A percentile compares a stretch with the other conserved stretches of the same genome.
Conservation (phyloP, 2,888 invertebrate genomes). For the Drosophila acutilabella region DNA sequence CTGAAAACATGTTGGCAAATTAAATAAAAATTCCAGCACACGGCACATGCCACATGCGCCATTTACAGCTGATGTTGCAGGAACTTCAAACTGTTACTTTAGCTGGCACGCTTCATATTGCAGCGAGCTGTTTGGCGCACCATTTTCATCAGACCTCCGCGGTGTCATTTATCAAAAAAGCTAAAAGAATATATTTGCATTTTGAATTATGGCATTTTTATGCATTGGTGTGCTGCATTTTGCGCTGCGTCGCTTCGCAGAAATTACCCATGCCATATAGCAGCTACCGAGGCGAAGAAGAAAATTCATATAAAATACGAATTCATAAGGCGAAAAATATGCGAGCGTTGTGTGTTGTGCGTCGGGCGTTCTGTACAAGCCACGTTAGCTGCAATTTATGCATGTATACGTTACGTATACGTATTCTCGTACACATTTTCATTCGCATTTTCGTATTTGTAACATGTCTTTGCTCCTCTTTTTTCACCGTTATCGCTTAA, state of each 20-base stretch:
- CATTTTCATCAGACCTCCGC: constrained; percentile 78
- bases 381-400: constrained; percentile 76
- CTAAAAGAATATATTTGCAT: constrained; percentile 81
- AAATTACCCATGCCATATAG: constrained; percentile 62
- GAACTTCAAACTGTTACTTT: not conserved
- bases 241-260: constrained; percentile 48
- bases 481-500: constrained; percentile 19
- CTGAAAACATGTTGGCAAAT: constrained; percentile 45
- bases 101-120: constrained; percentile 66
- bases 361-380: constrained; percentile 68
- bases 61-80: constrained; percentile 24
- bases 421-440: constrained; percentile 27
- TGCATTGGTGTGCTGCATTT: constrained; percentile 79
- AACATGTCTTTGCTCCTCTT: constrained; percentile 32
- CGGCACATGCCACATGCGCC: constrained; percentile 26
- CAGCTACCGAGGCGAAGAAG: constrained; percentile 10
- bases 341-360: constrained; percentile 44
- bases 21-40: constrained; percentile 69
- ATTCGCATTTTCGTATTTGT: constrained; percentile 43
- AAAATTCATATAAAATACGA: constrained; percentile 77
- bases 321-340: constrained; percentile 81
- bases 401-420: constrained; percentile 38
- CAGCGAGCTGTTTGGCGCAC: constrained; percentile 49
- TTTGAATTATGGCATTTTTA: constrained; percentile 81
- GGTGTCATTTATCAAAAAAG: constrained; percentile 81